Evolutionary conservation across 2,797 vertebrate genomes (phyloP).

Genomic region (Adelosebastes latens): DNA sequence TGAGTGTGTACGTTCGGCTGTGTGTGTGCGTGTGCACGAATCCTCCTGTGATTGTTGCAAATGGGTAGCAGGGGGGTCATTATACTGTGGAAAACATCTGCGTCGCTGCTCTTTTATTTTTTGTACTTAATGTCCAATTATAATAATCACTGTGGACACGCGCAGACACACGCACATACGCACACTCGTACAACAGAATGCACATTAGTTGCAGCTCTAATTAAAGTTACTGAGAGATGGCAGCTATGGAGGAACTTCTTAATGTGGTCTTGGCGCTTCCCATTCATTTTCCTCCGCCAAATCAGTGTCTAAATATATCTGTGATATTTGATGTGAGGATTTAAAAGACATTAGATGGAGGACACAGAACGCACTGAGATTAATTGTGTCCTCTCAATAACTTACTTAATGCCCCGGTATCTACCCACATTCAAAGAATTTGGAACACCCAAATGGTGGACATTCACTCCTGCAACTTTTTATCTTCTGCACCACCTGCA

Average conservation of each 20-base stretch:
- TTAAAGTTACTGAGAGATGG: slow-evolving; percentile 34
- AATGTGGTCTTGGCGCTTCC: slow-evolving; percentile 9
- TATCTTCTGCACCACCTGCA: background rate
- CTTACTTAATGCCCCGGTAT: too few species aligned
- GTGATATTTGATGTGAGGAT: background rate
- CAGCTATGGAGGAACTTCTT: slow-evolving; percentile 29
- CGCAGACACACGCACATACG: background rate
- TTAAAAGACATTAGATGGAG: background rate
- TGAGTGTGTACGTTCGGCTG: background rate
- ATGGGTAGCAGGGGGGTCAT: slow-evolving; percentile 44
- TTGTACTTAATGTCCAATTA: slow-evolving; percentile 50
- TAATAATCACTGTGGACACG: slow-evolving; percentile 42
- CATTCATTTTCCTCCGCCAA: slow-evolving; percentile 19
- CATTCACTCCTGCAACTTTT: background rate
- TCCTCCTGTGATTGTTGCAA: slow-evolving; percentile 58
- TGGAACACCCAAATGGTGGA: too few species aligned
- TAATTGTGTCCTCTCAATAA: background rate
- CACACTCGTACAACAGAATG: background rate
- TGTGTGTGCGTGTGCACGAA: background rate
- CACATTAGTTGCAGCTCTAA: slow-evolving; percentile 38
- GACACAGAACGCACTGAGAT: background rate
- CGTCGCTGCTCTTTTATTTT: slow-evolving; percentile 20
- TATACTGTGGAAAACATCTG: slow-evolving; percentile 60
- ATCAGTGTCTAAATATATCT: slow-evolving; percentile 20
- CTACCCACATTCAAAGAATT: too few species aligned